Evolutionary conservation across 2,113 vertebrate genomes (phyloP), one percentile per base, ranked within the genome.

Genomic region (Eptesicus fuscus): DNA sequence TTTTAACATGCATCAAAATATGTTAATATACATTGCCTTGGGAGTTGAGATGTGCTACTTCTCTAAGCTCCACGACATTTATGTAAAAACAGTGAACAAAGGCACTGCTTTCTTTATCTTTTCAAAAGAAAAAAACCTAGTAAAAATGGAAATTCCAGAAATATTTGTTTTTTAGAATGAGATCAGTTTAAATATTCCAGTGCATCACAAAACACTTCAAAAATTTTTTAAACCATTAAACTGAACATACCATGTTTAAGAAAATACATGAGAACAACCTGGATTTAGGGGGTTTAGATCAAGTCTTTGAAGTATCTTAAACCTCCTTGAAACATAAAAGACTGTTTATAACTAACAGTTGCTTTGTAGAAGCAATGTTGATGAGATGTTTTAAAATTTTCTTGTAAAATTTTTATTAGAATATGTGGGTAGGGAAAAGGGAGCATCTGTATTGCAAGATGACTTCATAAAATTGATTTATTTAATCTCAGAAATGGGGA

Each of bases 321-420:
- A 83, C 90, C 94, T 95, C 61, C 47, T 53, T 84, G 67, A 88
- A 78, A 90, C 87, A 59, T 70, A 83, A 95, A 96, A 91, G 93
- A 85, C 53, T 97, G 94, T 95, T 96, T 96, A 97, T 59, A 96
- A 87, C 90, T 37, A 88, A 91, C 40, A 70, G 71, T 92, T 96
- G 88, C 88, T 95, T 90, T 95, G 85, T 96, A 88, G 89, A 96
- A 96, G 97, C 93, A 97, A 90, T 16, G 51, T 53, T 90, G 94
- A 95, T 11, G 77, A 97, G 88, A 92, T 85, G 90, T 92, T 95
- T 97, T 88, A 92, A 96, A 90, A 70, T 59, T 83, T 97, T 88
- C 88, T 95, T 94, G 93, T 97, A 95, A 96, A 95, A 93, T 74
- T 97, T 97, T 97, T 96, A 97, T 95, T 94, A 92, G 96, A 95